Evolutionary conservation across 2,113 vertebrate species (phyloP).

Genomic region (Puma concolor): DNA sequence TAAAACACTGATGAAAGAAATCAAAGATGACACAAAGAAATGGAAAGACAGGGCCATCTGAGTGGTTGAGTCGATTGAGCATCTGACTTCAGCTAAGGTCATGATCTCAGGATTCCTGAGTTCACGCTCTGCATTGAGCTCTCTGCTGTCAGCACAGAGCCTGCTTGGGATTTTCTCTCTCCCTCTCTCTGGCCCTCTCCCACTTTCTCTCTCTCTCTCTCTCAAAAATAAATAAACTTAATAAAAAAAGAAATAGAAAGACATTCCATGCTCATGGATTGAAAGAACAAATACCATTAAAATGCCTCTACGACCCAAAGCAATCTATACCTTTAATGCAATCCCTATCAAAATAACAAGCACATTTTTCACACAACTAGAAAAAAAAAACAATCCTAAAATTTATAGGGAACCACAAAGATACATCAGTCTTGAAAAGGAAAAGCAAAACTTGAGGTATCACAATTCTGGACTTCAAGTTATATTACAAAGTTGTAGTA

Average conservation of each 20-base stretch:
- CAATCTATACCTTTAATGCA: neutral
- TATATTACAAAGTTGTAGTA: neutral
- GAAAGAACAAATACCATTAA: neutral
- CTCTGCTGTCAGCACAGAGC: too few relatives aligned
- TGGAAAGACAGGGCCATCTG: neutral
- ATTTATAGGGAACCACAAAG: neutral
- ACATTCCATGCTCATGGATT: neutral
- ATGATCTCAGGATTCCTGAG: too few relatives aligned
- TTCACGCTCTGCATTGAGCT: too few relatives aligned
- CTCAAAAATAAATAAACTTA: too few relatives aligned
- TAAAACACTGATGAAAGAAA: neutral
- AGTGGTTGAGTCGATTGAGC: too few relatives aligned
- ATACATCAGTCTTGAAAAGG: neutral
- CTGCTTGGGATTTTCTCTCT: too few relatives aligned
- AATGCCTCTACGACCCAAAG: neutral
- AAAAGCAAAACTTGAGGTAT: neutral
- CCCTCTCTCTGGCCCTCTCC: too few relatives aligned
- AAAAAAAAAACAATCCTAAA: neutral
- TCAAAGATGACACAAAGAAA: neutral
- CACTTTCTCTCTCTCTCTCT: too few relatives aligned
- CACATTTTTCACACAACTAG: neutral
- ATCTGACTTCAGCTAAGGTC: too few relatives aligned
- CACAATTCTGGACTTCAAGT: neutral
- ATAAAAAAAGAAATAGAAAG: neutral
- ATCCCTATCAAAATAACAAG: neutral